phyloP scores from a whole-genome alignment of 1,140 invertebrate genomes.

The Drosophila arizonae region DNA sequence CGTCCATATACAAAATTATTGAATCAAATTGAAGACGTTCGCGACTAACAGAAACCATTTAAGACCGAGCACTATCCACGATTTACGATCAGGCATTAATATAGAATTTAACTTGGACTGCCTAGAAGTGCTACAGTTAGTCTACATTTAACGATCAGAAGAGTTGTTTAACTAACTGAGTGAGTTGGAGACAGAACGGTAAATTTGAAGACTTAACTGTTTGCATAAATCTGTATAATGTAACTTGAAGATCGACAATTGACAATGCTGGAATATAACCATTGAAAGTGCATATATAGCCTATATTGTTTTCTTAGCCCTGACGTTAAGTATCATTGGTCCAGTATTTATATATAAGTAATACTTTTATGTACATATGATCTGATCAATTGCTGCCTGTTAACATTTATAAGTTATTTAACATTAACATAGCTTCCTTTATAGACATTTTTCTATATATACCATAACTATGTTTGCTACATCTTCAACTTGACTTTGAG shows the following conservation, averaged over 20 bases:
- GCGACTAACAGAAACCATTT: constrained; percentile 39
- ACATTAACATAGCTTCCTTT: no score
- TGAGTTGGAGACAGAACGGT: not conserved
- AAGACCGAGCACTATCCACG: constrained; percentile 22
- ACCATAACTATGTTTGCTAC: not conserved
- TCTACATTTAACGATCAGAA: not conserved
- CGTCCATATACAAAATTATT: constrained; percentile 61
- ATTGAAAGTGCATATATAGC: no score
- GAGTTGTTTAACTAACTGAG: constrained; percentile 1
- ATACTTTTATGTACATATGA: no score
- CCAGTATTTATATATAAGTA: no score
- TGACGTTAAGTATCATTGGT: no score
- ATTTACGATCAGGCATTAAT: constrained; percentile 45
- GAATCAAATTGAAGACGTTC: constrained; percentile 68
- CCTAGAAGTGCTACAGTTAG: not conserved
- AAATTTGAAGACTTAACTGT: no score
- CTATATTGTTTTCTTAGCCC: no score
- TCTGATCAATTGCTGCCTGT: no score
- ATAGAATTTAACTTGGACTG: constrained; percentile 24
- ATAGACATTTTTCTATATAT: not conserved
- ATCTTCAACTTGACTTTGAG: not conserved
- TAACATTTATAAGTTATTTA: no score
- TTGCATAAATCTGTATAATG: no score
- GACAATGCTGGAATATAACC: no score
- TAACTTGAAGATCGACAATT: no score